These are phyloP conservation scores for Nothobranchius kuhntae DNA, from an alignment of 2,113 vertebrate genomes.

Conservation along the genomic window DNA sequence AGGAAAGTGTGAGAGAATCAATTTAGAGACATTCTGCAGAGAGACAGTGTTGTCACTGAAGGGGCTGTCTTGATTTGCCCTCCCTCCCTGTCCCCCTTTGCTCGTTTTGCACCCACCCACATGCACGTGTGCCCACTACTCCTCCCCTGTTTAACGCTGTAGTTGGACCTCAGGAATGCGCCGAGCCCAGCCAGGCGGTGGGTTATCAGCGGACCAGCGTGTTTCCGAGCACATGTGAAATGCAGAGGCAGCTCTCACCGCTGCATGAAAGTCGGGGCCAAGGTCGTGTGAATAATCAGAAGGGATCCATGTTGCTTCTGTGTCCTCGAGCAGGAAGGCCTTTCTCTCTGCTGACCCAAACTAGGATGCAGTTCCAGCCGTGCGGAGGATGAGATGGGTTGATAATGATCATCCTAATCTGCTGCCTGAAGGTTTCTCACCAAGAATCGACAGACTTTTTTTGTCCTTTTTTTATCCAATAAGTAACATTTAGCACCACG, in stretches of 20 bases:
- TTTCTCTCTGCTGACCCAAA: constrained; percentile 4
- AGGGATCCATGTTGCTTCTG: constrained; percentile 25
- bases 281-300: constrained; percentile 64
- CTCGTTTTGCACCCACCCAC: constrained; percentile 65
- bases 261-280: constrained; percentile 47
- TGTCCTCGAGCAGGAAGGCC: constrained; percentile 15
- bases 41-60: constrained; percentile 53
- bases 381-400: background rate
- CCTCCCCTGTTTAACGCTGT: constrained; percentile 32
- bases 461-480: constrained; percentile 1
- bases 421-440: background rate
- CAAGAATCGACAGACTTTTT: background rate
- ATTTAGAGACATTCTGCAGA: constrained; percentile 52
- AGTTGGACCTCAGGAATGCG: constrained; percentile 49
- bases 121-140: constrained; percentile 52
- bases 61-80: constrained; percentile 30
- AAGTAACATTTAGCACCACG: background rate
- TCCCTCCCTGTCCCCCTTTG: constrained; percentile 22
- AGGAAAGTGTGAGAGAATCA: constrained; percentile 60
- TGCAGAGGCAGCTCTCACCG: constrained; percentile 19
- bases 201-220: constrained; percentile 44
- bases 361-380: background rate
- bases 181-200: constrained; percentile 28
- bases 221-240: constrained; percentile 52
- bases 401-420: constrained; percentile 1